A percentile compares a stretch with the other conserved stretches of the same genome.
Conservation (phyloP, 1,140 invertebrate genomes). For the Penaeus chinensis region DNA sequence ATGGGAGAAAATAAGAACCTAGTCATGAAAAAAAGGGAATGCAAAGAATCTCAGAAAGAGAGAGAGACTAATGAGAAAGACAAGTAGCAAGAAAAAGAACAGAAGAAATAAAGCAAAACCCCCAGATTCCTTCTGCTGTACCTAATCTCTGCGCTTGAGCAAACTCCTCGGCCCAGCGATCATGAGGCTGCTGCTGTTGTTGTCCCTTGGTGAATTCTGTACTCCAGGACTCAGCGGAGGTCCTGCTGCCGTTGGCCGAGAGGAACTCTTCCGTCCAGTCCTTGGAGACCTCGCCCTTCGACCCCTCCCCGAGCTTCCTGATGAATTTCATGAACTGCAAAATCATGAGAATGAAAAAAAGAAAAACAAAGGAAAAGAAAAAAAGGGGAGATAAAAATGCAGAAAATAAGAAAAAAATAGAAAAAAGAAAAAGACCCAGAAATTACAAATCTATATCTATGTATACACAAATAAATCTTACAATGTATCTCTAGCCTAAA, state of each 20-base stretch:
- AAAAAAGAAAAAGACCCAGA: neutral
- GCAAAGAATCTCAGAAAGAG: too few species aligned
- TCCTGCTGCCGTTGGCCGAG: constrained; percentile 24
- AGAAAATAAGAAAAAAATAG: neutral
- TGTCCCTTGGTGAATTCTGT: constrained; percentile 57
- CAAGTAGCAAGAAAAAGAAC: neutral
- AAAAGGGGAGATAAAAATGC: neutral
- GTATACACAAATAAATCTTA: too few species aligned
- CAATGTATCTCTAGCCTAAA: too few species aligned
- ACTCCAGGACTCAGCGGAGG: constrained; percentile 64
- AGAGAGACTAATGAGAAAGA: too few species aligned
- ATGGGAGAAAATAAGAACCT: too few species aligned
- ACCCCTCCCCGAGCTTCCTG: constrained; percentile 78
- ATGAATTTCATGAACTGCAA: constrained; percentile 87
- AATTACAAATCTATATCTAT: neutral
- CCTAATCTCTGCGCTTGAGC: constrained; percentile 62
- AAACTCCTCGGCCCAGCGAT: constrained; percentile 65
- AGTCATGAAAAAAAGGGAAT: too few species aligned
- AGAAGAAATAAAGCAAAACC: neutral
- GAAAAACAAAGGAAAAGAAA: neutral
- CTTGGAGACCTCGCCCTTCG: constrained; percentile 68
- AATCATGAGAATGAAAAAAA: constrained; percentile 37
- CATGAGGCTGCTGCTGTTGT: constrained; percentile 15
- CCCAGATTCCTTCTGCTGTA: constrained; percentile 68
- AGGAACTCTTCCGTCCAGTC: constrained; percentile 73